Conservation (phyloP, 2,113 vertebrate genomes). For the Copsychus sechellarum region DNA sequence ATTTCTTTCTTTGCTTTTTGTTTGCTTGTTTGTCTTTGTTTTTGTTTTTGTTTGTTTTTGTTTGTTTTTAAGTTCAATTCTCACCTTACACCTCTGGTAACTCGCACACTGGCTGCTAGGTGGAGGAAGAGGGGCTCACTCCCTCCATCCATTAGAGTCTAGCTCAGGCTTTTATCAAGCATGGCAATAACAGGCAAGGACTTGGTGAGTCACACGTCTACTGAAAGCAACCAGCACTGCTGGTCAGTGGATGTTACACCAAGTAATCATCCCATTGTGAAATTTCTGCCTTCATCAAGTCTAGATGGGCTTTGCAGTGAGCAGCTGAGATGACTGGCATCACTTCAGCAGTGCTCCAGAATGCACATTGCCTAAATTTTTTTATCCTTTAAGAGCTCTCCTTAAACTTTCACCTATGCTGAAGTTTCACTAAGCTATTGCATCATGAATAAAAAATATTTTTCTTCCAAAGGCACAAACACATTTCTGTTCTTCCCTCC, state of each 20-base stretch:
- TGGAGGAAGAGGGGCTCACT: background rate
- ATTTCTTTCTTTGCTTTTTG: background rate
- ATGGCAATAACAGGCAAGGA: background rate
- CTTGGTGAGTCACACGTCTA: background rate
- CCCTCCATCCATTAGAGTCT: background rate
- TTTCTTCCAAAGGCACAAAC: background rate
- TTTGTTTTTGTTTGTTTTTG: background rate
- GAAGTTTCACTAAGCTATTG: background rate
- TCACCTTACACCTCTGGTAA: background rate
- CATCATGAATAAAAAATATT: background rate
- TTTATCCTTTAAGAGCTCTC: background rate
- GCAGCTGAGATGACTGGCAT: background rate
- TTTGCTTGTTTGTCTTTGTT: background rate
- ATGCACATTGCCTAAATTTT: background rate
- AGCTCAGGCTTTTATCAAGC: background rate
- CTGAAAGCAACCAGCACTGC: rapidly evolving
- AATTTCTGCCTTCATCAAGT: background rate
- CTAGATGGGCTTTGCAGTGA: rapidly evolving
- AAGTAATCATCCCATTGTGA: background rate
- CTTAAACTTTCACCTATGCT: background rate
- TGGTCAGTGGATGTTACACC: background rate
- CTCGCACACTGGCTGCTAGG: background rate
- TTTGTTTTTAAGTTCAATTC: background rate
- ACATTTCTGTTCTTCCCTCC: background rate
- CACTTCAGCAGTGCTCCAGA: background rate